phyloP scores from a whole-genome alignment of 2,888 invertebrate genomes.

The Lasioglossum zephyrum region DNA sequence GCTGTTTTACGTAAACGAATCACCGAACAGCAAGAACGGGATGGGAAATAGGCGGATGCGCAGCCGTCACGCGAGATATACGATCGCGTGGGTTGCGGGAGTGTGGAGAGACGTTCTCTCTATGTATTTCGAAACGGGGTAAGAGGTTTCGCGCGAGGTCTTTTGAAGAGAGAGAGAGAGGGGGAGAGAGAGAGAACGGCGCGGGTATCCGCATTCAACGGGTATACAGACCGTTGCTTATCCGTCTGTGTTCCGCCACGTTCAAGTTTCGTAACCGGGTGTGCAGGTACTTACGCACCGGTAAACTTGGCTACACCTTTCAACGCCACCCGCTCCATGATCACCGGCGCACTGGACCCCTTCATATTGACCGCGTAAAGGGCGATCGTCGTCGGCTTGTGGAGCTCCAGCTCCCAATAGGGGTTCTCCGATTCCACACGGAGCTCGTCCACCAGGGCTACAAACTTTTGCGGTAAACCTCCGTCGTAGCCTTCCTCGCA shows the following conservation, averaged over 20 bases:
- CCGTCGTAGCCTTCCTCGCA: constrained; percentile 96
- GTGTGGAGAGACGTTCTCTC: background rate
- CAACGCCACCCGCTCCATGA: constrained; percentile 93
- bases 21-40: background rate
- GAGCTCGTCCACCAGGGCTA: constrained; percentile 83
- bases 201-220: background rate
- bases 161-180: background rate
- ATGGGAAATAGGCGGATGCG: background rate
- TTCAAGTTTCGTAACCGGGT: constrained; percentile 19
- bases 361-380: constrained; percentile 95
- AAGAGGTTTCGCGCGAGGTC: background rate
- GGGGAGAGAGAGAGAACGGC: background rate
- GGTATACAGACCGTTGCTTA: background rate
- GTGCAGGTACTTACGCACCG: constrained; percentile 72
- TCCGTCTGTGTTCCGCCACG: background rate
- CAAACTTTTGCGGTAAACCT: constrained; percentile 93
- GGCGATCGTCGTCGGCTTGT: constrained; percentile 86
- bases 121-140: background rate
- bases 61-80: background rate
- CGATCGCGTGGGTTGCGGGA: background rate
- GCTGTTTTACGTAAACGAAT: background rate
- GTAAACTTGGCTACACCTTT: constrained; percentile 90
- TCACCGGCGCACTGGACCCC: constrained; percentile 93
- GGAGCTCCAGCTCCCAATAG: constrained; percentile 82
- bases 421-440: constrained; percentile 79